These are phyloP conservation scores for Galeruca laticollis DNA, from an alignment of 2,888 invertebrate genomes.

Conservation along the genomic window DNA sequence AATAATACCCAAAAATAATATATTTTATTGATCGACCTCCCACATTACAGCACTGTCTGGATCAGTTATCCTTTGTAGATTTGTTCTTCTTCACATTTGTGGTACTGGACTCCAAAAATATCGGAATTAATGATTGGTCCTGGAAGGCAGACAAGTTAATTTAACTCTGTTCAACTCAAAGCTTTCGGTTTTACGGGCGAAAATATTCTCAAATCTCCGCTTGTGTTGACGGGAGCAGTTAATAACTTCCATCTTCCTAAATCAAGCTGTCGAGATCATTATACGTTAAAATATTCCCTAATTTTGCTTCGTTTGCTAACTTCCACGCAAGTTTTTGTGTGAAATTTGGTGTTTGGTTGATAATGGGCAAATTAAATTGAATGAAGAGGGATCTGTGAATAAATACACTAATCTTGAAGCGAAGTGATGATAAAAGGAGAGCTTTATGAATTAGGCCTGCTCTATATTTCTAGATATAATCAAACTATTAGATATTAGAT, in stretches of 20 bases:
- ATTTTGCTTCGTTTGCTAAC: slow-evolving; percentile 11
- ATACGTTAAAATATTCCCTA: slow-evolving; percentile 18
- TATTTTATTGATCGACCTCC: too few relatives aligned
- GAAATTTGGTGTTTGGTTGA: slow-evolving; percentile 3
- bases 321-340: slow-evolving; percentile 20
- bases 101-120: too few relatives aligned
- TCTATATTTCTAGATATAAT: too few relatives aligned
- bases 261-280: background rate
- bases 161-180: background rate
- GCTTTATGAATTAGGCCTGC: too few relatives aligned
- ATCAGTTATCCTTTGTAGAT: too few relatives aligned
- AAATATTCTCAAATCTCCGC: background rate
- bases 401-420: too few relatives aligned
- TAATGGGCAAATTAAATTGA: slow-evolving; percentile 24
- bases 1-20: too few relatives aligned
- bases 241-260: background rate
- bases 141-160: background rate
- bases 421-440: too few relatives aligned
- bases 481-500: too few relatives aligned
- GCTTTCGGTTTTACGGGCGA: background rate
- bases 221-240: background rate
- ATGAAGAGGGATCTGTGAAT: slow-evolving; percentile 16
- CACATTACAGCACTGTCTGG: too few relatives aligned
- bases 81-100: too few relatives aligned
- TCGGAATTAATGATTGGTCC: too few relatives aligned